Evolutionary conservation across 2,797 vertebrate species (phyloP).

Genomic region (Iguana delicatissima): DNA sequence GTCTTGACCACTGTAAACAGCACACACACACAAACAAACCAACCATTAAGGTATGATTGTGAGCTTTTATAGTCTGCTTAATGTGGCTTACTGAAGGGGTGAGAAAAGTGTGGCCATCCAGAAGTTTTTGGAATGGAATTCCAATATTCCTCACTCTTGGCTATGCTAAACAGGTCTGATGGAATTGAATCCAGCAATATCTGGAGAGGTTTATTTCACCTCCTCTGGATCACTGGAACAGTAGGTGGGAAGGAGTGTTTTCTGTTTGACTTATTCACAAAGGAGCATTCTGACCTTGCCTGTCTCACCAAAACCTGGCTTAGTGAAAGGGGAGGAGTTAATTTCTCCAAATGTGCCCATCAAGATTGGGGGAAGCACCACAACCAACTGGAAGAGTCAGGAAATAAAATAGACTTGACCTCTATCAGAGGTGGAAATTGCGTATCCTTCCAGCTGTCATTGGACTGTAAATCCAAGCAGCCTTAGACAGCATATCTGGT

Average conservation of each 20-base stretch:
- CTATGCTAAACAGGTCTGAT: too few relatives aligned
- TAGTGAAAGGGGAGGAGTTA: not conserved
- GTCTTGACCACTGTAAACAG: too few relatives aligned
- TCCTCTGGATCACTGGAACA: not conserved
- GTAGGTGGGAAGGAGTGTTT: not conserved
- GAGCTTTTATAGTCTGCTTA: conserved; percentile 42
- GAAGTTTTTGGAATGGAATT: too few relatives aligned
- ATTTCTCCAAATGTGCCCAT: not conserved
- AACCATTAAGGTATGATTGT: conserved; percentile 15
- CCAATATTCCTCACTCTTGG: too few relatives aligned
- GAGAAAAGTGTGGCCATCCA: too few relatives aligned
- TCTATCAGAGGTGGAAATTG: too few relatives aligned
- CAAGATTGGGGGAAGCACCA: not conserved
- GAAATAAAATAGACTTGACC: too few relatives aligned
- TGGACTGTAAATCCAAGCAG: too few relatives aligned
- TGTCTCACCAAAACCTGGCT: not conserved
- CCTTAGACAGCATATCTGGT: not conserved
- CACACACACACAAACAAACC: not conserved
- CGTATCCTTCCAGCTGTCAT: too few relatives aligned
- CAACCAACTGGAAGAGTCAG: not conserved
- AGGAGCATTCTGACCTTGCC: not conserved
- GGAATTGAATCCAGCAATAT: too few relatives aligned
- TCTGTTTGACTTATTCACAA: not conserved
- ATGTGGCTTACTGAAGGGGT: not conserved
- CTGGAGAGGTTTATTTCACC: too few relatives aligned